Conservation (phyloP, 2,113 vertebrate genomes). For the Odontesthes bonariensis region DNA sequence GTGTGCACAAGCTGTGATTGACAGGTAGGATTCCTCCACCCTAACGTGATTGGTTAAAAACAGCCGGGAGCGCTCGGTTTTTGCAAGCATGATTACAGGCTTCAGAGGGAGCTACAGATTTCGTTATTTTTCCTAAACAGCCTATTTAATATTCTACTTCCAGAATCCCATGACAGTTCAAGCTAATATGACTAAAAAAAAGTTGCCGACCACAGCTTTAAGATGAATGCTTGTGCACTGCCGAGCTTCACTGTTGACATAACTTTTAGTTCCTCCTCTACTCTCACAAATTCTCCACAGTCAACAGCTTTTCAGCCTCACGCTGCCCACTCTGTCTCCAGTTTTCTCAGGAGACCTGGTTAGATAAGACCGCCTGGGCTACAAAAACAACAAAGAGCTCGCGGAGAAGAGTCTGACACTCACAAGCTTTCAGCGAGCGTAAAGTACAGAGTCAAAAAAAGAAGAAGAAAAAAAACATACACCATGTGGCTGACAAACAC, state of each 20-base stretch:
- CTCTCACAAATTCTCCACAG: constrained; percentile 20
- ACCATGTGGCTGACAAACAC: constrained; percentile 60
- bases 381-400: constrained; percentile 66
- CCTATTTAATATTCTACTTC: too few relatives aligned
- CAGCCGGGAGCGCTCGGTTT: too few relatives aligned
- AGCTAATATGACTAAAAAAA: too few relatives aligned
- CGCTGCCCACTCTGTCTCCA: constrained; percentile 21
- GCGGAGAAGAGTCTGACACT: constrained; percentile 55
- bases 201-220: too few relatives aligned
- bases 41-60: too few relatives aligned
- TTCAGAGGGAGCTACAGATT: too few relatives aligned
- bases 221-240: constrained; percentile 41
- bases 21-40: too few relatives aligned
- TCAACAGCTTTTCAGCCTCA: constrained; percentile 33
- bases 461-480: constrained; percentile 30
- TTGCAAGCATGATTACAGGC: too few relatives aligned
- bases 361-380: constrained; percentile 72
- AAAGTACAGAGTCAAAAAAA: constrained; percentile 42
- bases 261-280: constrained; percentile 45
- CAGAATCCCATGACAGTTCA: too few relatives aligned
- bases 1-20: too few relatives aligned
- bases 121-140: too few relatives aligned
- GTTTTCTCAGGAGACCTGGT: constrained; percentile 63
- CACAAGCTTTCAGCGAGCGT: constrained; percentile 57
- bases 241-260: constrained; percentile 26